Evolutionary conservation across 1,140 invertebrate species (phyloP).

Genomic region (Gonatopus flavifemur): DNA sequence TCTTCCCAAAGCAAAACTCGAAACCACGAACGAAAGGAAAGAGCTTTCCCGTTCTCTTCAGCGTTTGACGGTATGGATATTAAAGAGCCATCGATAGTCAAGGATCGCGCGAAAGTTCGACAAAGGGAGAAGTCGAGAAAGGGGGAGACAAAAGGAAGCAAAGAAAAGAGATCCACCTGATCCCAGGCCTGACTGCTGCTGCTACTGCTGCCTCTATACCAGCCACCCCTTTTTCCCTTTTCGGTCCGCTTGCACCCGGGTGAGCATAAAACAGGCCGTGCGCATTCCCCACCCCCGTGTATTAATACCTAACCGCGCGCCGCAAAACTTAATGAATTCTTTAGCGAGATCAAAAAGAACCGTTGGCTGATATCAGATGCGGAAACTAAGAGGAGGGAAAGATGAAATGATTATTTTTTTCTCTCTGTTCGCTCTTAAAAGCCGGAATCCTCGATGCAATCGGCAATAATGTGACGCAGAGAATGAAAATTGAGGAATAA

Average conservation of each 20-base stretch:
- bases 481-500: too few species aligned
- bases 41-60: background rate
- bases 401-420: background rate
- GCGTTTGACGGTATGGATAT: slow-evolving; percentile 7
- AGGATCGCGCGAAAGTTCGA: slow-evolving; percentile 18
- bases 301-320: slow-evolving; percentile 45
- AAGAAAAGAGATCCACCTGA: slow-evolving; percentile 27
- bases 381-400: slow-evolving; percentile 8
- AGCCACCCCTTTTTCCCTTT: too few species aligned
- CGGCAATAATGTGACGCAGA: too few species aligned
- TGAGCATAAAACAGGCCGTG: slow-evolving; percentile 30
- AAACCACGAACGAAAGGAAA: too few species aligned
- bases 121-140: slow-evolving; percentile 22
- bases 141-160: slow-evolving; percentile 24
- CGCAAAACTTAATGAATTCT: slow-evolving; percentile 49
- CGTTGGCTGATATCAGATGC: slow-evolving; percentile 29
- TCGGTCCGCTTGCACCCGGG: slow-evolving; percentile 22
- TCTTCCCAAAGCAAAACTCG: too few species aligned
- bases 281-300: slow-evolving; percentile 36
- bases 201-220: slow-evolving; percentile 22
- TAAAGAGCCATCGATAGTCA: slow-evolving; percentile 31
- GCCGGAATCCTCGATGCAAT: too few species aligned
- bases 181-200: too few species aligned
- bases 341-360: slow-evolving; percentile 46
- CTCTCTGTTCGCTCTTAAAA: too few species aligned